Conservation (phyloP, 2,797 vertebrate genomes). For the Lateolabrax maculatus region DNA sequence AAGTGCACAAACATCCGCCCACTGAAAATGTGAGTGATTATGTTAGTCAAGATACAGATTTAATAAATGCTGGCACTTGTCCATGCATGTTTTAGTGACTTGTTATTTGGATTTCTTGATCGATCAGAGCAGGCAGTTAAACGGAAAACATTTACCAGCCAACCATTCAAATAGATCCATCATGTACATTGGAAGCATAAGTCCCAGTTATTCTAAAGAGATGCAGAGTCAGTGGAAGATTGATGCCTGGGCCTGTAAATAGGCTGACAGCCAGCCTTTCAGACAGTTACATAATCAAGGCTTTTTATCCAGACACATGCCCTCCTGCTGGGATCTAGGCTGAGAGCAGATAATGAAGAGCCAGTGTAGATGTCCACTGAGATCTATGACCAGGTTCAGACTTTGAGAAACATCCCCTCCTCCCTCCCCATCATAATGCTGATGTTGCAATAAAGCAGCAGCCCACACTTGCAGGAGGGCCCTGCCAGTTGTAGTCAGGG, state of each 20-base stretch:
- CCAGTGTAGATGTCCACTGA: slow-evolving; percentile 65
- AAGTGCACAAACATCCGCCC: slow-evolving; percentile 19
- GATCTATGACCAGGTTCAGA: slow-evolving; percentile 66
- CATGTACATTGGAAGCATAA: slow-evolving; percentile 22
- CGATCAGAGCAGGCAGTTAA: slow-evolving; percentile 22
- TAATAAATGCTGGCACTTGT: slow-evolving; percentile 33
- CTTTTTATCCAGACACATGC: slow-evolving; percentile 63
- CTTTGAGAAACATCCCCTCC: slow-evolving; percentile 35
- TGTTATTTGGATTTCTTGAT: slow-evolving; percentile 46
- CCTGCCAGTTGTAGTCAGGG: slow-evolving; percentile 57
- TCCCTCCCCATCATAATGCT: slow-evolving; percentile 52
- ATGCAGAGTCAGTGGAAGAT: slow-evolving; percentile 42
- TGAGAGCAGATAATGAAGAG: slow-evolving; percentile 70
- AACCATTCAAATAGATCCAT: slow-evolving; percentile 40
- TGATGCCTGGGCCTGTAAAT: slow-evolving; percentile 48
- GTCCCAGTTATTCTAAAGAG: slow-evolving; percentile 30
- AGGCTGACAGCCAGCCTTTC: slow-evolving; percentile 56
- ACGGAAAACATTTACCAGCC: slow-evolving; percentile 38
- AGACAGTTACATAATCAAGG: slow-evolving; percentile 75
- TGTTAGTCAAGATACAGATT: slow-evolving; percentile 28
- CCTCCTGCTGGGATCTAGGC: slow-evolving; percentile 50
- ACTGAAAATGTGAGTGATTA: slow-evolving; percentile 34
- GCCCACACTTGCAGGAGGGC: slow-evolving; percentile 65
- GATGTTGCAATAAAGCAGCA: slow-evolving; percentile 68
- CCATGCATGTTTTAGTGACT: slow-evolving; percentile 37